Conservation (phyloP, 2,888 invertebrate genomes). For the Torymus tubicola region DNA sequence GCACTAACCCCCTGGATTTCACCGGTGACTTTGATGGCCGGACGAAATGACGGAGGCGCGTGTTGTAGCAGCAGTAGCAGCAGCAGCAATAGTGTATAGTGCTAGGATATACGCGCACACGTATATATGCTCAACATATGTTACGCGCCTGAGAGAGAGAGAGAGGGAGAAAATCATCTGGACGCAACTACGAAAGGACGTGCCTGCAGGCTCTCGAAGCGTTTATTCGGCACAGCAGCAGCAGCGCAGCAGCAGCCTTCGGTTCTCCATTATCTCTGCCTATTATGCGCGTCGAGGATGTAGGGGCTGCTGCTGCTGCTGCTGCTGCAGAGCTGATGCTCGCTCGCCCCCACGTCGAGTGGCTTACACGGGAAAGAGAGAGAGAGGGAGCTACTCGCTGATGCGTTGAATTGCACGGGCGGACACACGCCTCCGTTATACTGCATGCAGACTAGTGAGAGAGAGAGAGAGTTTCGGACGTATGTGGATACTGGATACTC, state of each 20-base stretch:
- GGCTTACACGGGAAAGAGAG: too few species aligned
- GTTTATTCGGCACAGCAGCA: conserved; percentile 1
- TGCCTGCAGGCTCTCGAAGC: conserved; percentile 2
- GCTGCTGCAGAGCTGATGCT: too few species aligned
- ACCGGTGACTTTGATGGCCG: conserved; percentile 36
- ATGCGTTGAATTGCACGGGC: too few species aligned
- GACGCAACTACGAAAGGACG: conserved; percentile 18
- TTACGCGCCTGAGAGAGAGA: neutral
- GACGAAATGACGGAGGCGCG: neutral
- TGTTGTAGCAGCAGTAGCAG: too few species aligned
- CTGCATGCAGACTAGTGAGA: too few species aligned
- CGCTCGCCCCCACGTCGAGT: too few species aligned
- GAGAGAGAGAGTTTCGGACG: too few species aligned
- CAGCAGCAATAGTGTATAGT: too few species aligned
- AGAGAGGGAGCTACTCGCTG: too few species aligned
- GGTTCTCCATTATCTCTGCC: conserved; percentile 35
- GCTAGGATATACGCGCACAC: too few species aligned
- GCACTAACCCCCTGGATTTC: neutral
- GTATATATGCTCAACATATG: neutral
- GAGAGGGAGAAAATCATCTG: conserved; percentile 35
- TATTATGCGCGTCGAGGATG: conserved; percentile 17
- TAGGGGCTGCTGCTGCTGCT: neutral
- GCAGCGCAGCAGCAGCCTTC: neutral
- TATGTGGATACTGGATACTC: too few species aligned
- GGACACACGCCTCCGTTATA: too few species aligned